Evolutionary conservation across 2,797 vertebrate genomes (phyloP).

Genomic region (Masticophis lateralis): DNA sequence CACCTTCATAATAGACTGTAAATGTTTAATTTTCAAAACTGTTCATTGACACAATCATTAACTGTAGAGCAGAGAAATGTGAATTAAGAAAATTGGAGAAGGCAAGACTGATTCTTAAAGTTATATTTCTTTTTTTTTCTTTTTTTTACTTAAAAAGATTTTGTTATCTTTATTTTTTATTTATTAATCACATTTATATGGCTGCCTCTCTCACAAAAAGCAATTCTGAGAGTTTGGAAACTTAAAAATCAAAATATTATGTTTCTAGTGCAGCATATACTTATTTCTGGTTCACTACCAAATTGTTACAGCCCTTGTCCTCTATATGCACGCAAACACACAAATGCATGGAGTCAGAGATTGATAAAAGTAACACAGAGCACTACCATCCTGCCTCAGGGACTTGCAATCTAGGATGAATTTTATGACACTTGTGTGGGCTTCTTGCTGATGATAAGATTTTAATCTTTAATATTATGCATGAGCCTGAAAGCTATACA

Average conservation of each 20-base stretch:
- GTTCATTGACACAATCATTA: neutral
- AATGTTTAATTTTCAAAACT: conserved; percentile 9
- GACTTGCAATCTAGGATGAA: neutral
- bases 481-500: neutral
- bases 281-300: neutral
- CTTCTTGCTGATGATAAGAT: neutral
- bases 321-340: neutral
- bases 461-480: neutral
- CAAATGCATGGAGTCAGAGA: neutral
- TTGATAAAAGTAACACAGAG: neutral
- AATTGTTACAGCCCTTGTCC: neutral
- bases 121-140: neutral
- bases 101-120: neutral
- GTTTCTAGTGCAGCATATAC: neutral
- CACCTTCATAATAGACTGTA: neutral
- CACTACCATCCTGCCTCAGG: neutral
- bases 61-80: neutral
- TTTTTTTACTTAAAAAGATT: neutral
- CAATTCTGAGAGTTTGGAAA: neutral
- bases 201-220: neutral
- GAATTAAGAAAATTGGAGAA: neutral
- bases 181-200: neutral
- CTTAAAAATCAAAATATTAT: neutral
- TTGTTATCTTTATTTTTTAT: neutral
- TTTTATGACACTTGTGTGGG: neutral